Percentiles rank a stretch among this genome's conserved stretches.
Evolutionary conservation across 2,113 vertebrate genomes (phyloP).

Genomic region (Redunca redunca): DNA sequence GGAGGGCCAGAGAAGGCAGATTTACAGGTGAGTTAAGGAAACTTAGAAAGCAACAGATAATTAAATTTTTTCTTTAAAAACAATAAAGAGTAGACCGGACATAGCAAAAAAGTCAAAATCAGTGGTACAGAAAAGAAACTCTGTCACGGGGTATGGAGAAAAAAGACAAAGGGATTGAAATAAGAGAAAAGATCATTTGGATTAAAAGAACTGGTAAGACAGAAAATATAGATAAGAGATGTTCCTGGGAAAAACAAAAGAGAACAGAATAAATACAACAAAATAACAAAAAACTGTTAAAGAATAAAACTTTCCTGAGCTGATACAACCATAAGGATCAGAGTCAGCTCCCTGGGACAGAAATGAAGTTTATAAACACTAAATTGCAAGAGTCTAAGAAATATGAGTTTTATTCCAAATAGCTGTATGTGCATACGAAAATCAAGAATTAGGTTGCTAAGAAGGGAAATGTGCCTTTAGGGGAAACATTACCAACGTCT

Average conservation of each 20-base stretch:
- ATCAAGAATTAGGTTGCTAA: neutral
- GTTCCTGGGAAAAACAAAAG: neutral
- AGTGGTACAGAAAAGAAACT: neutral
- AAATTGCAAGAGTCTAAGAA: neutral
- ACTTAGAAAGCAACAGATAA: neutral
- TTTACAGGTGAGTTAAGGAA: neutral
- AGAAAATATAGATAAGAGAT: neutral
- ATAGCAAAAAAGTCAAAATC: neutral
- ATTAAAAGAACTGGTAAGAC: neutral
- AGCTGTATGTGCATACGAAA: neutral
- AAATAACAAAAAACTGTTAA: neutral
- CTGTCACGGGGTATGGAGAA: neutral
- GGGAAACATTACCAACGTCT: neutral
- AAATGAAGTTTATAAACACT: neutral
- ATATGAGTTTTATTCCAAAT: neutral
- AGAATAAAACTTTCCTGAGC: conserved; percentile 6
- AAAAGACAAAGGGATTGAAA: neutral
- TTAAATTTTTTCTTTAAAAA: neutral
- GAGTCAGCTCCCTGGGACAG: neutral
- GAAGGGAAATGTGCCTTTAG: neutral
- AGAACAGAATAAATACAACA: neutral
- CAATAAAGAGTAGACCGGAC: neutral
- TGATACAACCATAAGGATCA: neutral
- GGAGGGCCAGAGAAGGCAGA: neutral
- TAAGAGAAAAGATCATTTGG: neutral